Base-by-base conservation (phyloP, 2,113 vertebrate species). In the Oncorhynchus mykiss region DNA sequence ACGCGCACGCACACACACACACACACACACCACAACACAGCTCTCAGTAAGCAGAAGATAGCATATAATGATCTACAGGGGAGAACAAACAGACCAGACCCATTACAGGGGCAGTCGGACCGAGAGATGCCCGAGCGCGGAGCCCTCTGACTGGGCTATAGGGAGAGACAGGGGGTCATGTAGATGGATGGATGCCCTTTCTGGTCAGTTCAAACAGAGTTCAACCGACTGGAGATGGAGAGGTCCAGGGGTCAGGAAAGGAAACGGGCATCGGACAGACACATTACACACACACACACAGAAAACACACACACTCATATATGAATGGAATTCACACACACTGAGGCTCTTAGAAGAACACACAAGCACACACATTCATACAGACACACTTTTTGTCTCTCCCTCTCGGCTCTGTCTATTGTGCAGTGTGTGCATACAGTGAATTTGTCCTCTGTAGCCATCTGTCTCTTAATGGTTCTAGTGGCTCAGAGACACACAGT, bases 61-160 rank as follows among this genome's bases (percentile, higher is more conserved):
- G 84, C 85, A 84, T 89, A 85, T 92, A 88, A 89, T 88, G 86
- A 90, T 88, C 84, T 84, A 75, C 80, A 87, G 84, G 78, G 78
- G 73, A 87, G 81, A 27, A 51, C 70, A 71, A 3, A 54, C 82
- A 74, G 79, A 79, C 80, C 74, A 76, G 16, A 79, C 67, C 73
- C 85, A 84, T 85, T 82, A 84, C 75, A 71, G 89, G 83, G 77
- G 85, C 78, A 82, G 80, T 79, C 51, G 85, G 89, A 83, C 86
- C 59, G 1, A 83, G 80, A 80, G 66, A 77, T 80, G 77, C 78
- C 85, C 25, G 83, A 74, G 78, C 81, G 82, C 73, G 34, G 81
- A 80, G 84, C 82, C 73, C 80, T 74, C 82, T 82, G 88, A 87
- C 85, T 83, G 87, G 74, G 82, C 74, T 82, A 79, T 84, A 78